phyloP scores from a whole-genome alignment of 2,113 vertebrate genomes.

The Labeo catla region DNA sequence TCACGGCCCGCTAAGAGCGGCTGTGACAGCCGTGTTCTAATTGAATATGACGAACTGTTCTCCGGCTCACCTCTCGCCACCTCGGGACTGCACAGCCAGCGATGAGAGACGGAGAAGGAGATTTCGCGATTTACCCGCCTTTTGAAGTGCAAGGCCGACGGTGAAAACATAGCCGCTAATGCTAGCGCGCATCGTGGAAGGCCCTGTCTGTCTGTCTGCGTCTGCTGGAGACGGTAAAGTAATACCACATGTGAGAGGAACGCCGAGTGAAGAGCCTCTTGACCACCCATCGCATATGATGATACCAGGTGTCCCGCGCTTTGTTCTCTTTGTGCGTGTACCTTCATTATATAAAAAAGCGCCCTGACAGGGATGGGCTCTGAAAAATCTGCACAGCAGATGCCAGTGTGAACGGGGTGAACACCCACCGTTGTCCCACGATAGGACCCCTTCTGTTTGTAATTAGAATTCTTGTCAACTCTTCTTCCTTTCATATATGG shows the following conservation, averaged over 20 bases:
- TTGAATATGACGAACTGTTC: slow-evolving; percentile 79
- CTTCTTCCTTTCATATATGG: slow-evolving; percentile 34
- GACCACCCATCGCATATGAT: slow-evolving; percentile 71
- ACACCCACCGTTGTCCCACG: slow-evolving; percentile 48
- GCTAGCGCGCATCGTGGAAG: slow-evolving; percentile 34
- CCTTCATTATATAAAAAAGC: slow-evolving; percentile 56
- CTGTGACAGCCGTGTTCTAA: slow-evolving; percentile 78
- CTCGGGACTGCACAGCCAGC: slow-evolving; percentile 54
- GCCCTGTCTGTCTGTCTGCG: slow-evolving; percentile 23
- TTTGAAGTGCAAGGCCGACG: slow-evolving; percentile 69
- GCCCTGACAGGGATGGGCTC: slow-evolving; percentile 32
- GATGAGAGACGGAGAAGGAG: slow-evolving; percentile 66
- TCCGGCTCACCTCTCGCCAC: slow-evolving; percentile 70
- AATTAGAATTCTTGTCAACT: slow-evolving; percentile 57
- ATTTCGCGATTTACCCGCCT: slow-evolving; percentile 32
- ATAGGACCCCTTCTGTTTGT: slow-evolving; percentile 51
- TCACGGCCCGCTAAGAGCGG: slow-evolving; percentile 64
- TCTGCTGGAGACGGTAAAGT: slow-evolving; percentile 66
- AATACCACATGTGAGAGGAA: slow-evolving; percentile 75
- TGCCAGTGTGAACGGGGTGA: slow-evolving; percentile 50
- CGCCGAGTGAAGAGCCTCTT: slow-evolving; percentile 65
- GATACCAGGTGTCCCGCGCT: slow-evolving; percentile 73
- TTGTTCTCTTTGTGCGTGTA: slow-evolving; percentile 67
- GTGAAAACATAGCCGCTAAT: slow-evolving; percentile 56
- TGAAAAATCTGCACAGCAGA: slow-evolving; percentile 52